Evolutionary conservation across 1,140 invertebrate species (phyloP), one percentile per base, ranked within the genome.

Genomic region (Hyposmocoma kahamanoa): DNA sequence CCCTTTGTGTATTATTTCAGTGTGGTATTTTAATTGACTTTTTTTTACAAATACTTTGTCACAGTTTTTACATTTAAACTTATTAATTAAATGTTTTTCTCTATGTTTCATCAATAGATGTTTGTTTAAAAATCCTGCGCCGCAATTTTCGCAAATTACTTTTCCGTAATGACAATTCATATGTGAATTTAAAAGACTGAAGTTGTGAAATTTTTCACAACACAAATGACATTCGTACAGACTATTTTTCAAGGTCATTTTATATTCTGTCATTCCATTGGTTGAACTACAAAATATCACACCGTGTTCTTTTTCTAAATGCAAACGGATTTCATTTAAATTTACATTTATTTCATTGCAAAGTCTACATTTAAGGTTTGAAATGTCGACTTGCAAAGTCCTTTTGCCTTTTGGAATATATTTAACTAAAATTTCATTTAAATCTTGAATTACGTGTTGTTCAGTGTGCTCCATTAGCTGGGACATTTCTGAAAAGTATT

Each of bases 91-190:
- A 53, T 77, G 72, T 3, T n/a, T 53, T 36, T 75, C 67, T 50
- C 47, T 63, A 42, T 90, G 89, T 20, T 72, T 81, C 32, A 77
- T 73, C 2, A 88, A 43, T 0, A 81, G 55, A 47, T 68, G 64
- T 32, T 82, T 76, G 42, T 71, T 72, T 2, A 72, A 30, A 45
- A 87, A 88, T 0, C 71, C 67, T 1, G 74, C 80, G 1, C 79
- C 80, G 36, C 87, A 88, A 17, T 50, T 66, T 38, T 88, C 86
- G 32, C 88, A 89, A 3, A 78, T 72, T 21, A 83, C 83, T 18
- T 77, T 86, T 5, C 74, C 75, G 0, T 77, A 64, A 18, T 80
- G 80, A 0, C 45, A 69, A 47, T 84, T 72, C 64, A 82, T 78
- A 21, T 82, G 76, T 0, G 47, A 32, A 41, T 72, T 79, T 17